Conservation (phyloP, 2,888 invertebrate genomes). For the Flexamia atlantica region DNA sequence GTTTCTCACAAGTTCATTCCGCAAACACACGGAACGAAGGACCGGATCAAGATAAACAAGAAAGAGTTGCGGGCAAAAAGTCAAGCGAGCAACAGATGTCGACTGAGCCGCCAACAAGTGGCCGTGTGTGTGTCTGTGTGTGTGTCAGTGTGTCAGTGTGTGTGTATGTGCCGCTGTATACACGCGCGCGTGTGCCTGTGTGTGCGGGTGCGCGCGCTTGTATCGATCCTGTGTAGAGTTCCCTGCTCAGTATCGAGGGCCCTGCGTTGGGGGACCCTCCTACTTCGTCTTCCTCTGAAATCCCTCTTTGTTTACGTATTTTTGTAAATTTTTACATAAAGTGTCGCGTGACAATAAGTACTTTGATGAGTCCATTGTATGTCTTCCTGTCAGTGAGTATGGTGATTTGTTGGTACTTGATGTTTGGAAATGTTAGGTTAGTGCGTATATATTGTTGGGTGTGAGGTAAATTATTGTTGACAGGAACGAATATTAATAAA, state of each 20-base stretch:
- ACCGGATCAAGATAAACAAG: constrained; percentile 34
- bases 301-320: neutral
- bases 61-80: constrained; percentile 52
- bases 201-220: constrained; percentile 45
- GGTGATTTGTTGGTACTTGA: no score
- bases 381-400: neutral
- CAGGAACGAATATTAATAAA: no score
- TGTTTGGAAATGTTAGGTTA: no score
- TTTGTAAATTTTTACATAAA: constrained; percentile 6
- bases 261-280: constrained; percentile 10
- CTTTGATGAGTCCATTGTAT: neutral
- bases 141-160: constrained; percentile 8
- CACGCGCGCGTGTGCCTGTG: constrained; percentile 24
- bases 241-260: constrained; percentile 2
- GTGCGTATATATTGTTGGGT: no score
- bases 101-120: constrained; percentile 45
- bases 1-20: neutral
- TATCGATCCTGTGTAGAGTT: constrained; percentile 29
- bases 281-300: neutral
- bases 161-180: no score
- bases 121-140: neutral
- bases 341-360: constrained; percentile 18
- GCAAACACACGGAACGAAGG: neutral
- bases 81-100: constrained; percentile 52
- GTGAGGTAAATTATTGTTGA: no score